These are phyloP conservation scores for Diplodus puntazzo DNA, from an alignment of 2,797 vertebrate genomes.

Conservation along the genomic window DNA sequence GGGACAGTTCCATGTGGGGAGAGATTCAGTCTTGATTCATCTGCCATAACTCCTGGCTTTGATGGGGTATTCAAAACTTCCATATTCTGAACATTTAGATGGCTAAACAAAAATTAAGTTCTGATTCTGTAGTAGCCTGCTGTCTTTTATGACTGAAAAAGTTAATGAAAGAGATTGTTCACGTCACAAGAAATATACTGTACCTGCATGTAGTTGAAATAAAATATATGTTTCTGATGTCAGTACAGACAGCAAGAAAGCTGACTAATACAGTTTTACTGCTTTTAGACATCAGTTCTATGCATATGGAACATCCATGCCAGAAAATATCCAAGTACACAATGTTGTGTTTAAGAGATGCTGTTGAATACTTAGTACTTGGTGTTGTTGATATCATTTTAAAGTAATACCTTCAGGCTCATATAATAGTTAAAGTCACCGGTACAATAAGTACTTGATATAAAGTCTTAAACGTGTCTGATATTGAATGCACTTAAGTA, in stretches of 20 bases:
- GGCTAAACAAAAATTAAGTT: constrained; percentile 19
- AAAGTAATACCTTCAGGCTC: too few relatives aligned
- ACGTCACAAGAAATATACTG: constrained; percentile 4
- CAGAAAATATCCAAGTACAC: not conserved
- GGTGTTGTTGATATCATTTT: too few relatives aligned
- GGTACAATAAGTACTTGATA: too few relatives aligned
- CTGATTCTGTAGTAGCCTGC: constrained; percentile 26
- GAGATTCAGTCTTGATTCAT: constrained; percentile 65
- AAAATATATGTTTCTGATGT: not conserved
- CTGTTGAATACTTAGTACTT: too few relatives aligned
- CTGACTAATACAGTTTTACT: constrained; percentile 2
- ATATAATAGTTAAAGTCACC: too few relatives aligned
- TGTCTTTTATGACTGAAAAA: constrained; percentile 47
- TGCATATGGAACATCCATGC: not conserved
- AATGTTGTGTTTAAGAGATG: not conserved
- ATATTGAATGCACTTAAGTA: too few relatives aligned
- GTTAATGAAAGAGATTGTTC: constrained; percentile 36
- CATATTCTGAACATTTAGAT: constrained; percentile 48
- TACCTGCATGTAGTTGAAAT: constrained; percentile 16
- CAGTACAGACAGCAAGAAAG: not conserved
- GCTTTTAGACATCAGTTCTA: not conserved
- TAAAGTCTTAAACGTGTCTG: too few relatives aligned
- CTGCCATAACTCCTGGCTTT: constrained; percentile 69
- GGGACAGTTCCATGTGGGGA: constrained; percentile 72
- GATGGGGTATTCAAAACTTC: constrained; percentile 66